A percentile compares a stretch with the other conserved stretches of the same genome.
These are phyloP conservation scores for Urocynchramus pylzowi DNA, from an alignment of 2,113 vertebrate genomes.

Conservation along the genomic window DNA sequence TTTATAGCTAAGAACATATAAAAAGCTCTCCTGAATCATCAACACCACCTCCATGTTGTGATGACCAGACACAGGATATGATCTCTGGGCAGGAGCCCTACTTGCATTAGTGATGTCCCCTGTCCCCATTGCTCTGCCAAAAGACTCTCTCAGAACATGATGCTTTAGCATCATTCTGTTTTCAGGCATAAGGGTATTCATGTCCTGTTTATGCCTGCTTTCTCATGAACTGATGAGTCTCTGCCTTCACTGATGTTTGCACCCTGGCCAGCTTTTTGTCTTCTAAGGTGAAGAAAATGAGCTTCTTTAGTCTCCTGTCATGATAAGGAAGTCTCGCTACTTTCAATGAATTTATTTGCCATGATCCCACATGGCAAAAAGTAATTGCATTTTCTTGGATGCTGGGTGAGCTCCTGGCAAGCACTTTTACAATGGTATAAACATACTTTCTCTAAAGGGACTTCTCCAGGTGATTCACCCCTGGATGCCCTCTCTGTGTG, in stretches of 20 bases:
- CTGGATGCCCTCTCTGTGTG: not conserved
- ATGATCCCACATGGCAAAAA: not conserved
- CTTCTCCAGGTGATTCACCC: not conserved
- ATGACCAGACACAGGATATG: not conserved
- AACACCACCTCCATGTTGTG: rapidly evolving
- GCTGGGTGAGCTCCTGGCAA: not conserved
- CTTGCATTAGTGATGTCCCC: rapidly evolving
- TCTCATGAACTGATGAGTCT: not conserved
- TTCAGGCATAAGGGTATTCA: not conserved
- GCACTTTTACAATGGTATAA: not conserved
- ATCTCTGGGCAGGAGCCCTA: not conserved
- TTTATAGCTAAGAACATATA: not conserved
- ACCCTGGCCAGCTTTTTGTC: not conserved
- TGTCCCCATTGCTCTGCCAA: not conserved
- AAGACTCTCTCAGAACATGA: not conserved
- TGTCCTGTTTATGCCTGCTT: not conserved
- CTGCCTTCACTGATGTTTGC: not conserved
- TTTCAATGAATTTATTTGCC: not conserved
- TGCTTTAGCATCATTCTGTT: not conserved
- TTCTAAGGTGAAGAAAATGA: not conserved
- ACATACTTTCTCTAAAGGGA: not conserved
- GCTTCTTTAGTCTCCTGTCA: not conserved
- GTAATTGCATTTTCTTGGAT: not conserved
- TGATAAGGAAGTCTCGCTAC: not conserved
- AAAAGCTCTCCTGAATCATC: not conserved